phyloP scores from a whole-genome alignment of 2,888 invertebrate species.

The Trichopoda pennipes region DNA sequence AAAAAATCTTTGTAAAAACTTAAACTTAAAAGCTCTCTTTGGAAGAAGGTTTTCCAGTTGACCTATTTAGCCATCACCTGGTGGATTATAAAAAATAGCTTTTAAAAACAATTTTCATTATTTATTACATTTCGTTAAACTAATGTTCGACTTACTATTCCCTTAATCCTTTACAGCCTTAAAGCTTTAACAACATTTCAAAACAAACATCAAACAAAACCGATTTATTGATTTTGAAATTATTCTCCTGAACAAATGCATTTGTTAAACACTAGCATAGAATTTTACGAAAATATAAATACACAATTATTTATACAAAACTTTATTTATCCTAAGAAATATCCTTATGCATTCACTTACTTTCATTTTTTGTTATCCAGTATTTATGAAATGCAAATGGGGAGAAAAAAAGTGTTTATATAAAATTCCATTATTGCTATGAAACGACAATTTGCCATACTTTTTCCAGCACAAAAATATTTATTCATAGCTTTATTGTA shows the following conservation, averaged over 20 bases:
- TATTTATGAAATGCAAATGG: background rate
- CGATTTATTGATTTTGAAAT: background rate
- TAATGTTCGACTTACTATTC: too few species aligned
- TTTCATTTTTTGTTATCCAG: constrained; percentile 18
- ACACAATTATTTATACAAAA: background rate
- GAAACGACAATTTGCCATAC: constrained; percentile 25
- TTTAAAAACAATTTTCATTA: too few species aligned
- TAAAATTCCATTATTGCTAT: constrained; percentile 22
- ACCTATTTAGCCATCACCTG: too few species aligned
- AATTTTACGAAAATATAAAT: background rate
- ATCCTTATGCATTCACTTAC: constrained; percentile 19
- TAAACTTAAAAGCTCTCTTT: too few species aligned
- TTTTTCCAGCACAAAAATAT: background rate
- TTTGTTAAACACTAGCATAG: background rate
- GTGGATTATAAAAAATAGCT: too few species aligned
- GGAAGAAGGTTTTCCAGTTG: too few species aligned
- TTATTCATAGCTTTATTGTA: constrained; percentile 1
- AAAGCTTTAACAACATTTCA: too few species aligned
- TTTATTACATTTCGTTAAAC: too few species aligned
- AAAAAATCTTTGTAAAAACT: too few species aligned
- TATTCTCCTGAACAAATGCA: constrained; percentile 7
- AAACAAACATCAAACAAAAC: too few species aligned
- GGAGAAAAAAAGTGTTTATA: background rate
- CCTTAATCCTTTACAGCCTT: too few species aligned
- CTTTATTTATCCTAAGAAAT: background rate